phyloP scores from a whole-genome alignment of 2,888 invertebrate species.

The Noctuana brunneofusca region DNA sequence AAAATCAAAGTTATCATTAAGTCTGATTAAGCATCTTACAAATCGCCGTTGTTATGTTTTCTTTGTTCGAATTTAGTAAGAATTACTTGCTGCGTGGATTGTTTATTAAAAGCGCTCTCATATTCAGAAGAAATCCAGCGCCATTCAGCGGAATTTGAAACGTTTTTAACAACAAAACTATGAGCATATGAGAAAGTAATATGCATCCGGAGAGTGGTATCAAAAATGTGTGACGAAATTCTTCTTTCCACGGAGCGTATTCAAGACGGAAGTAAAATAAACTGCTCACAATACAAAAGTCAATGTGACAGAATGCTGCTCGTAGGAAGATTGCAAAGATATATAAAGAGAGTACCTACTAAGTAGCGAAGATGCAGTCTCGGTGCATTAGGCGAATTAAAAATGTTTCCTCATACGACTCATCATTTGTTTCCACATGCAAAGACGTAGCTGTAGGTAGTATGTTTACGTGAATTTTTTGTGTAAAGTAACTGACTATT shows the following conservation, averaged over 20 bases:
- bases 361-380: constrained; percentile 67
- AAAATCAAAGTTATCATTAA: constrained; percentile 78
- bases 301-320: constrained; percentile 65
- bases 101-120: constrained; percentile 38
- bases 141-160: background rate
- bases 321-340: constrained; percentile 57
- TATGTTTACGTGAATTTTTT: constrained; percentile 55
- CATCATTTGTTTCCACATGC: constrained; percentile 70
- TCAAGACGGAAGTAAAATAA: constrained; percentile 69
- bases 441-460: constrained; percentile 58
- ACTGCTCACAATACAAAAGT: constrained; percentile 70
- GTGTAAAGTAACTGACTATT: constrained; percentile 27
- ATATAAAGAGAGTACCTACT: constrained; percentile 62
- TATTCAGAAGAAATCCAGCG: background rate
- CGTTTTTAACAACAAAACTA: constrained; percentile 16
- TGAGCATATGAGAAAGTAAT: constrained; percentile 39
- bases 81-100: constrained; percentile 46
- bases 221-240: constrained; percentile 37
- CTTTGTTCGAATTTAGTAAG: constrained; percentile 56
- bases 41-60: constrained; percentile 58
- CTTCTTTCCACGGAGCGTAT: constrained; percentile 49
- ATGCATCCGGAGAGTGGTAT: constrained; percentile 22
- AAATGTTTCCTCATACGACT: constrained; percentile 65
- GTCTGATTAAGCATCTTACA: constrained; percentile 68
- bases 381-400: constrained; percentile 81